Base-by-base conservation (phyloP, 2,888 invertebrate species). In the Zeuzera pyrina region DNA sequence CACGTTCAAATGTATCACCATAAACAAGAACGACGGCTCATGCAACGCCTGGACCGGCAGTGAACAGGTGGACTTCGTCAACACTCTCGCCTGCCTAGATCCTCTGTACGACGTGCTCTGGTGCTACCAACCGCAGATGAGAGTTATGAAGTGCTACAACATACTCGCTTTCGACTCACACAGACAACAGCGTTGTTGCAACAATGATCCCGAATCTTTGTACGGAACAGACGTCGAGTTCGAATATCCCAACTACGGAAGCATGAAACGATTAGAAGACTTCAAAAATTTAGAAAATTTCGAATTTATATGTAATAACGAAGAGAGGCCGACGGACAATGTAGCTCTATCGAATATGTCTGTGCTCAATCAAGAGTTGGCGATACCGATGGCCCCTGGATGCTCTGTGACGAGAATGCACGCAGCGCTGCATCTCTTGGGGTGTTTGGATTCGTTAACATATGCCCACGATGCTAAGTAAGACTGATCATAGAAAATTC, bases 41-140 rank as follows among this genome's bases (percentile, higher is more conserved):
- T 97, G 97, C 64, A 89, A 89, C 36, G 90, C 94, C 8, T 97
- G 94, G 79, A 88, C 88, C 40, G 92, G 91, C 5, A 76, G 86
- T 10, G 93, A 94, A 50, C 97, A 97, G 70, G 91, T 92, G 0
- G 91, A 94, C 62, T 92, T 97, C 45, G 89, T 88, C 11, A 90
- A 91, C 49, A 90, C 90, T 43, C 89, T 91, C 29, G 89, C 92
- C 0, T 92, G 92, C 52, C 84, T 98, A 50, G 98, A 98, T 78
- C 95, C 97, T 0, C 85, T 92, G 31, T 97, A 96, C 70, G 95
- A 97, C 70, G 91, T 97, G 0, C 81, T 98, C 1, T 98, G 98
- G 98, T 92, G 94, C 48, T 98, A 91, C 49, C 88, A 91, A 61
- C 89, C 91, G 0, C 77, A 86, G 15, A 89, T 69, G 64, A 70